Conservation (phyloP, 1,140 invertebrate species). For the Carposina sasakii region DNA sequence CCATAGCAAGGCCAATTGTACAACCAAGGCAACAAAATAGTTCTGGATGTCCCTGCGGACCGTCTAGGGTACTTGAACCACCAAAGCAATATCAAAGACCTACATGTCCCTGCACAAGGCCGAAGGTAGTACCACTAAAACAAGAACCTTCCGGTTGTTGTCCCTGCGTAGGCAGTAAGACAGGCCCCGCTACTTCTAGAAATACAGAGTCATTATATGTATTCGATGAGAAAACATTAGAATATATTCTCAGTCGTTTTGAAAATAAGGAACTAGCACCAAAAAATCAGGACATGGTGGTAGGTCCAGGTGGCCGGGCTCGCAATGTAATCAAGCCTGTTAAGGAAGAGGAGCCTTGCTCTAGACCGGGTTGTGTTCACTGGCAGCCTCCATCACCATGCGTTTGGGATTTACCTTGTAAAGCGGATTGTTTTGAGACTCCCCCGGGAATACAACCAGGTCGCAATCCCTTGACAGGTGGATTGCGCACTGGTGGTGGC, state of each 20-base stretch:
- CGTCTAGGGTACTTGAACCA: too few relatives aligned
- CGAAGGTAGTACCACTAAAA: too few relatives aligned
- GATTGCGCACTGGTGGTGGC: slow-evolving; percentile 15
- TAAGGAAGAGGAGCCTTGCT: slow-evolving; percentile 38
- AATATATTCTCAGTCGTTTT: slow-evolving; percentile 37
- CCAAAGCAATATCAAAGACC: too few relatives aligned
- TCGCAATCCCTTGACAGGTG: slow-evolving; percentile 30
- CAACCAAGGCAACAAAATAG: too few relatives aligned
- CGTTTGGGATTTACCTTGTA: slow-evolving; percentile 48
- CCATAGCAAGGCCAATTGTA: too few relatives aligned
- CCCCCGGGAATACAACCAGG: slow-evolving; percentile 36
- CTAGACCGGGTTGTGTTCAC: slow-evolving; percentile 46
- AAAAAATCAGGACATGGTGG: slow-evolving; percentile 14
- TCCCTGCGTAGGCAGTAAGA: too few relatives aligned
- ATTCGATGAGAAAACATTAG: slow-evolving; percentile 36
- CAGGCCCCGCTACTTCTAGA: too few relatives aligned
- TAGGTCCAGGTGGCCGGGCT: slow-evolving; percentile 23
- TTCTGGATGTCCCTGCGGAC: too few relatives aligned
- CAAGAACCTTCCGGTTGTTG: too few relatives aligned
- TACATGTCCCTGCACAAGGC: too few relatives aligned
- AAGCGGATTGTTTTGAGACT: slow-evolving; percentile 52
- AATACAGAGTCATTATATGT: too few relatives aligned
- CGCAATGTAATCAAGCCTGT: slow-evolving; percentile 24
- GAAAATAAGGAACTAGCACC: slow-evolving; percentile 34
- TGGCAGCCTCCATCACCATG: slow-evolving; percentile 51